Conservation (phyloP, 1,140 invertebrate genomes). For the Cotesia chilonis region DNA sequence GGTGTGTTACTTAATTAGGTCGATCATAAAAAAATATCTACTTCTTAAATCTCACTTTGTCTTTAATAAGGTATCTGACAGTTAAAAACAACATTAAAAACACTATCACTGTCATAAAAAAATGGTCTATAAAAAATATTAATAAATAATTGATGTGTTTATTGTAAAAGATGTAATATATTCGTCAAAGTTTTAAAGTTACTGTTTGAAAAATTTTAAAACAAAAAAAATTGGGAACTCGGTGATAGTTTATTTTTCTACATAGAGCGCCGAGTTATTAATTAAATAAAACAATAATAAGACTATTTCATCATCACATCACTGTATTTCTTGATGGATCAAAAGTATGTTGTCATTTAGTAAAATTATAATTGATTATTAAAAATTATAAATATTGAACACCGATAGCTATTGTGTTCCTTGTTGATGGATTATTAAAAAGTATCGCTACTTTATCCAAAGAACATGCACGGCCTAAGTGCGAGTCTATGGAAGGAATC, state of each 20-base stretch:
- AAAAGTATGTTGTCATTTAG: not conserved
- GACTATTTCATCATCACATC: conserved; percentile 15
- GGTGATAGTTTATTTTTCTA: conserved; percentile 60
- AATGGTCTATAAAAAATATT: not conserved
- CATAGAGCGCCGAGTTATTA: conserved; percentile 54
- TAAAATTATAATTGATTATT: conserved; percentile 28
- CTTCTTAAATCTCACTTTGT: too few relatives aligned
- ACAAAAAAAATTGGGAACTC: conserved; percentile 10
- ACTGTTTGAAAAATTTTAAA: not conserved
- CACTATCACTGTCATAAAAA: too few relatives aligned
- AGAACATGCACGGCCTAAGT: conserved; percentile 51
- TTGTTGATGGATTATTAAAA: conserved; percentile 29
- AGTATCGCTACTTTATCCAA: not conserved
- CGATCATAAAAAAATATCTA: too few relatives aligned
- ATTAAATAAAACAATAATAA: conserved; percentile 39
- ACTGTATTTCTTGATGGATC: conserved; percentile 16
- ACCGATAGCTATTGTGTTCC: not conserved
- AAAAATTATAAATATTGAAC: not conserved
- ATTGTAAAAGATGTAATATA: conserved; percentile 4
- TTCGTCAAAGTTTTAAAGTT: conserved; percentile 1
- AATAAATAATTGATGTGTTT: not conserved
- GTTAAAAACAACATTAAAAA: too few relatives aligned
- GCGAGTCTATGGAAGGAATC: conserved; percentile 34
- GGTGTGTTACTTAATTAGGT: not conserved
- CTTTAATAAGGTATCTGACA: too few relatives aligned